Evolutionary conservation across 2,113 vertebrate species (phyloP), one percentile per base, ranked within the genome.

Genomic region (Tychaedon coryphoeus): DNA sequence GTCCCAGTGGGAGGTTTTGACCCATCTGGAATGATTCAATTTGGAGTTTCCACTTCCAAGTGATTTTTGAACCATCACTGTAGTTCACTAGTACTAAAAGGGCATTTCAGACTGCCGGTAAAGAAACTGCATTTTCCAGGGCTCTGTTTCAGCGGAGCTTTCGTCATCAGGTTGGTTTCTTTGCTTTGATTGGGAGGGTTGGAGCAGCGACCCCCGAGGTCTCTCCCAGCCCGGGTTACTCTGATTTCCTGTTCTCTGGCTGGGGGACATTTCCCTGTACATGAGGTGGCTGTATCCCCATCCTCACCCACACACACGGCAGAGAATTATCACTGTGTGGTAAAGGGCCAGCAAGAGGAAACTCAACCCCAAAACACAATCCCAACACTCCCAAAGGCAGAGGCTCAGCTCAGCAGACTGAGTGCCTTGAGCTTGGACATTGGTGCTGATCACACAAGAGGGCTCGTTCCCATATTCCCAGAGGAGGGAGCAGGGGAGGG

Each of bases 381-480:
- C 78, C 61, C 5, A 5, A 3, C 8, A 10, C 11, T 53, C 4
- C 8, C 8, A 17, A 40, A 62, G 82, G 47, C 56, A 69, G 29
- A 36, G n/a, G 62, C n/a, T 43, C 43, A 71, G 47, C 1, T 8
- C 12, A 42, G 70, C 58, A 65, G 50, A 10, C 7, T 2, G 17
- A 5, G 2, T 26, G 31, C 36, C 77, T 62, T 31, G 53, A 80
- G 58, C 64, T 34, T 29, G 22, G 60, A 18, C 1, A 1, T 0
- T 15, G 57, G 18, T 19, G n/a, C 50, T 73, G 72, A 17, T 22
- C 48, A 64, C 69, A 51, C 40, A 20, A 9, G 25, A 75, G 36
- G 34, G 54, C 23, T 90, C 1, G 0, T 17, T 50, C 54, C n/a
- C 24, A 0, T 3, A 3, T 19, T 58, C 24, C 73, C 26, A 23